Conservation (phyloP, 2,797 vertebrate species). For the Alcedo quadribrachys region DNA sequence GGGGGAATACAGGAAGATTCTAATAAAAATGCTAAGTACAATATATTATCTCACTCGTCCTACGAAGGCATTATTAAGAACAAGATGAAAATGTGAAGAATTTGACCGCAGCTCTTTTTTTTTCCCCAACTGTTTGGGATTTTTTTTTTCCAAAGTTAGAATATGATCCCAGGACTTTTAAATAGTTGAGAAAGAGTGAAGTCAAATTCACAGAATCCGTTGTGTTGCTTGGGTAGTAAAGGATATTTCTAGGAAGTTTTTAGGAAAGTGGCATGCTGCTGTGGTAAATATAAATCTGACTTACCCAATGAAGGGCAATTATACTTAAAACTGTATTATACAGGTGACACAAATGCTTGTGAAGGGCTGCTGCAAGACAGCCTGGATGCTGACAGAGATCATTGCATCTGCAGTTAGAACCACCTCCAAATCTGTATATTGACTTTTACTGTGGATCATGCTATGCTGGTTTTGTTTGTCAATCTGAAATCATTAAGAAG, state of each 20-base stretch:
- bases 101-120: not conserved
- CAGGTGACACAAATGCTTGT: not conserved
- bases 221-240: not conserved
- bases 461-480: not conserved
- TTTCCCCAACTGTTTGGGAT: not conserved
- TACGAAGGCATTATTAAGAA: not conserved
- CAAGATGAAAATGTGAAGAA: conserved; percentile 32
- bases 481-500: not conserved
- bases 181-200: not conserved
- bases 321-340: not conserved
- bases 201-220: not conserved
- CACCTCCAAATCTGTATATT: not conserved
- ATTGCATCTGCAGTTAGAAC: not conserved
- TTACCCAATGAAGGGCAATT: not conserved
- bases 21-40: conserved; percentile 31
- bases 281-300: not conserved
- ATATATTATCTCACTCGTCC: not conserved
- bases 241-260: not conserved
- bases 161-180: not conserved
- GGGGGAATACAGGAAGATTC: conserved; percentile 36
- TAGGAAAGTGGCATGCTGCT: not conserved
- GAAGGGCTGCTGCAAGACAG: not conserved
- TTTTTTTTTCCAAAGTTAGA: not conserved
- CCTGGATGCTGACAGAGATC: not conserved
- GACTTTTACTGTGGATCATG: not conserved